Base-by-base conservation (phyloP, 2,113 vertebrate species). In the Phalacrocorax pelagicus region DNA sequence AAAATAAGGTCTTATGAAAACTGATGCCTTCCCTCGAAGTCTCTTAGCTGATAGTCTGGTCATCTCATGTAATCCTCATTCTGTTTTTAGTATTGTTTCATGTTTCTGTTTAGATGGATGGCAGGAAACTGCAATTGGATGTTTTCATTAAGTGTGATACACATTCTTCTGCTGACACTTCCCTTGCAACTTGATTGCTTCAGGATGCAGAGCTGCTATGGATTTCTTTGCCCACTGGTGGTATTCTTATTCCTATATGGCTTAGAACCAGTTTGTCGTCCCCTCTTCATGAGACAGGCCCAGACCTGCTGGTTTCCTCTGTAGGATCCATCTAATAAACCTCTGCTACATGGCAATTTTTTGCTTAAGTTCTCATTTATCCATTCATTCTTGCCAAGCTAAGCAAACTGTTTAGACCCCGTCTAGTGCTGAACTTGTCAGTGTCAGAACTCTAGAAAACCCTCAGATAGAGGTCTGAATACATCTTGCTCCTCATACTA, bases 231-330 rank as follows among this genome's bases (percentile, higher is more conserved):
- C 84, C 67, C 67, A 67, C 79, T 82, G 71, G 71, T 75, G 79
- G 54, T 70, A 82, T 83, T 90, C 63, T 65, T 74, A 82, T 90
- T 79, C 75, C 69, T 79, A 92, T 52, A 29, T 40, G 29, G 57
- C 83, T 95, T 44, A 59, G 90, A 94, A 70, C 58, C 51, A 40
- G 22, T 77, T 80, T 95, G 92, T 96, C 90, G 73, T 94, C 96
- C 71, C 95, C 75, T 77, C 81, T 77, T 59, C 72, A 55, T 59
- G 88, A 73, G 81, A 70, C 34, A 70, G 72, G 40, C 84, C 59
- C 52, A 92, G 54, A 86, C 49, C 61, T n/a, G 30, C 82, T 54
- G 67, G 32, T 69, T 90, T 79, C 73, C 87, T 89, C 85, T 34
- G 71, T 57, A 79, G 75, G 55, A 84, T 78, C 69, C 52, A 65